Percentiles rank a stretch among this genome's conserved stretches.
These are phyloP conservation scores for Allygus modestus DNA, from an alignment of 2,888 invertebrate genomes.

Conservation along the genomic window DNA sequence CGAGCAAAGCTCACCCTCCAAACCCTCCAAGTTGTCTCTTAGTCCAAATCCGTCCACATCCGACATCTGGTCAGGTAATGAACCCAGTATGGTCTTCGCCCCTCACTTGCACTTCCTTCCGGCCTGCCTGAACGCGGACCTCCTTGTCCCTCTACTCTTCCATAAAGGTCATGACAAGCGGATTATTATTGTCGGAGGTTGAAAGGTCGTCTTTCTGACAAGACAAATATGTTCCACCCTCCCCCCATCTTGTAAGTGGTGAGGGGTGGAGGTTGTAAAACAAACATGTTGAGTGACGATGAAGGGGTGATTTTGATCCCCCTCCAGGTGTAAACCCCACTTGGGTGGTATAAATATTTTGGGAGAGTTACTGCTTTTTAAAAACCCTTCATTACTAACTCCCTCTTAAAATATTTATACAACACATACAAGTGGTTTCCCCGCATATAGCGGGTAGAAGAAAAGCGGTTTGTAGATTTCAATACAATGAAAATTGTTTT, in stretches of 20 bases:
- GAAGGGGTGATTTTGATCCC: not conserved
- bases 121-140: constrained; percentile 5
- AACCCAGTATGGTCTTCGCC: not conserved
- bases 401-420: no score
- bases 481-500: no score
- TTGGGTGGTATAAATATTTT: not conserved
- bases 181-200: not conserved
- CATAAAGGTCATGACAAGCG: not conserved
- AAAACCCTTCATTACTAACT: no score
- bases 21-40: no score
- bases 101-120: constrained; percentile 10
- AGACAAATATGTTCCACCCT: not conserved
- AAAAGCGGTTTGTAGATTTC: no score
- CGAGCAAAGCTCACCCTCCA: no score
- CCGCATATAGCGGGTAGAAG: no score
- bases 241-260: not conserved
- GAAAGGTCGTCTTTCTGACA: not conserved
- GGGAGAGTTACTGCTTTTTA: not conserved
- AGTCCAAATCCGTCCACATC: not conserved
- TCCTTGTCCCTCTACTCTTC: not conserved
- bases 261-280: not conserved
- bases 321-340: not conserved
- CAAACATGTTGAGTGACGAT: constrained; percentile 2
- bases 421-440: no score
- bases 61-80: not conserved